Base-by-base conservation (phyloP, 2,113 vertebrate species). In the Oceanodroma tethys region DNA sequence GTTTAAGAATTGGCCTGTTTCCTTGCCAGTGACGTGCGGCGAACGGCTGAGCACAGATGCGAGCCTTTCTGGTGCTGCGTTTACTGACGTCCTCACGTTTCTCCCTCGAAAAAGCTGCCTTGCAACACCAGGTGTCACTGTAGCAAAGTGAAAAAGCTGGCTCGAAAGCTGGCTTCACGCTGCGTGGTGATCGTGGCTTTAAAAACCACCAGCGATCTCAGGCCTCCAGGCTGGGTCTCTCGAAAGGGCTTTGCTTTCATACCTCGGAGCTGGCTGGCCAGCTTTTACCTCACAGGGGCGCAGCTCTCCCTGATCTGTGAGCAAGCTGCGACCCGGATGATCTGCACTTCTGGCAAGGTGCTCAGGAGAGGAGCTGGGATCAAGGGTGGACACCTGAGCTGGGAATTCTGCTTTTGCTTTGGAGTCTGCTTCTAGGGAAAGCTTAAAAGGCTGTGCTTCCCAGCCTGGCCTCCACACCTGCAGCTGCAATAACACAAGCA, bases 81-180 rank as follows among this genome's bases (percentile, higher is more conserved):
- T 66, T 32, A 16, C 7, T 4, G 40, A 14, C 1, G 1, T 40
- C 16, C 7, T 43, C 16, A 1, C 0, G 0, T 38, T 59, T 62
- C 13, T 40, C 22, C 85, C 23, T 16, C 8, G 3, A 13, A 21
- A 29, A 70, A 34, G 13, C 38, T 55, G 17, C 20, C 13, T 27
- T 50, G 7, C 5, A 60, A 95, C 97, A 81, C 81, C 81, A 97
- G 96, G 62, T 96, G 97, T 97, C 97, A 87, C 92, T 96, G 11
- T 58, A 92, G n/a, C 71, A 87, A 91, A 95, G 55, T 18, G 53
- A 50, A 79, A 86, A 45, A 19, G 6, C 19, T 34, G 23, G 6
- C 19, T 50, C 14, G 11, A 26, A 42, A 3, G 13, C 4, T 16
- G 5, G 8, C 65, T 38, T 65, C 8, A 0, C 10, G 0, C 26